phyloP scores from a whole-genome alignment of 2,888 invertebrate genomes.

The Odontocerum albicorne region DNA sequence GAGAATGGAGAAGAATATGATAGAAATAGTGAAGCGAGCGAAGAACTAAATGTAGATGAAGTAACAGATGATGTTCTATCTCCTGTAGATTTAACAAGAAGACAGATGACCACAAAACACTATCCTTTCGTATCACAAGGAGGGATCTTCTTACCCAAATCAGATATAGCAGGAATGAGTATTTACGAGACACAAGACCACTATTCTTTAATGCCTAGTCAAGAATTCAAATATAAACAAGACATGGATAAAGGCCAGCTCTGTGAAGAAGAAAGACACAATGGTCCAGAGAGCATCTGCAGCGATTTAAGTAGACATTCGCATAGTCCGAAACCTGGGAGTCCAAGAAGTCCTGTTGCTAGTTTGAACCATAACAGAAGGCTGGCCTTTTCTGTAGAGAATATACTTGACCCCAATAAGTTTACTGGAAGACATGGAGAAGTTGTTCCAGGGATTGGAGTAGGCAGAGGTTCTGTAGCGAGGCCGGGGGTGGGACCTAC shows the following conservation, averaged over 20 bases:
- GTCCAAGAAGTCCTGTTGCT: slow-evolving; percentile 40
- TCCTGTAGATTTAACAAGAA: slow-evolving; percentile 49
- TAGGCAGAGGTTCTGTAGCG: slow-evolving; percentile 46
- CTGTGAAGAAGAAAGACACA: slow-evolving; percentile 40
- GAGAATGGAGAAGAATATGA: slow-evolving; percentile 39
- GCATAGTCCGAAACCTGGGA: slow-evolving; percentile 44
- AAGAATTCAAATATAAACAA: slow-evolving; percentile 42
- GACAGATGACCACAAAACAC: slow-evolving; percentile 37
- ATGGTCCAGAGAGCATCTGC: slow-evolving; percentile 47
- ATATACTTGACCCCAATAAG: slow-evolving; percentile 87
- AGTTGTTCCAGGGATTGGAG: slow-evolving; percentile 48
- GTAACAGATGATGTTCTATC: slow-evolving; percentile 48
- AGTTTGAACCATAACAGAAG: slow-evolving; percentile 34
- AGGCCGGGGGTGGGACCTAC: slow-evolving; percentile 53
- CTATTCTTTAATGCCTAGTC: slow-evolving; percentile 23
- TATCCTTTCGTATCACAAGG: slow-evolving; percentile 25
- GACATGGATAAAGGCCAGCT: slow-evolving; percentile 20
- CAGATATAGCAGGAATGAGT: slow-evolving; percentile 27
- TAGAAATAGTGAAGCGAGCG: slow-evolving; percentile 42
- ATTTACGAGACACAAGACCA: slow-evolving; percentile 26
- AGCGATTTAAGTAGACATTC: slow-evolving; percentile 47
- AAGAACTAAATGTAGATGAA: slow-evolving; percentile 46
- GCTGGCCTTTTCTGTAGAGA: slow-evolving; percentile 86
- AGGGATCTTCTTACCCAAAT: slow-evolving; percentile 30
- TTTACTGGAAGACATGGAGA: slow-evolving; percentile 70